A percentile compares a stretch with the other conserved stretches of the same genome.
These are phyloP conservation scores for Melanophora roralis DNA, from an alignment of 2,888 invertebrate species.

Conservation along the genomic window DNA sequence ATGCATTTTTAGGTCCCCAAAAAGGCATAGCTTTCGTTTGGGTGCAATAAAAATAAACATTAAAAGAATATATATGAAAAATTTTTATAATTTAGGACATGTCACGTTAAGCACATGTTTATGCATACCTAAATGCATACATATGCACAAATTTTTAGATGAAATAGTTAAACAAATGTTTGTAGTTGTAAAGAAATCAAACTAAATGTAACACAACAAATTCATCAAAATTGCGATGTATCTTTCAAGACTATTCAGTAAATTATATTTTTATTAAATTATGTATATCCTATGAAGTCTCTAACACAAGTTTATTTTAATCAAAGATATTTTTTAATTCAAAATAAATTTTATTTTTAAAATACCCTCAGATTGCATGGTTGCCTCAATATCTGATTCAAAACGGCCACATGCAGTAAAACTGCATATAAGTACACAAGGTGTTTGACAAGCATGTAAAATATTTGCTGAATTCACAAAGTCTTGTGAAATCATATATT, in stretches of 20 bases:
- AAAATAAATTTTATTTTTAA: background rate
- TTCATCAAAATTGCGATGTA: no score
- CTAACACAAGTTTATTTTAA: no score
- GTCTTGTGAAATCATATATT: background rate
- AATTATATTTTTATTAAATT: no score
- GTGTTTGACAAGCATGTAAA: constrained; percentile 35
- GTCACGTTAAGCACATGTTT: constrained; percentile 48
- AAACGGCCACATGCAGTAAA: constrained; percentile 55
- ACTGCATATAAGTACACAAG: constrained; percentile 26
- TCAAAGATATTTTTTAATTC: no score
- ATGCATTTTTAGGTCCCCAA: constrained; percentile 36
- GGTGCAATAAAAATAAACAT: constrained; percentile 32
- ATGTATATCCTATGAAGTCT: no score
- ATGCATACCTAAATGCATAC: constrained; percentile 25
- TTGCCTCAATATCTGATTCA: constrained; percentile 3
- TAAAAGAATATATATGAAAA: background rate
- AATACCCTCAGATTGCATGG: constrained; percentile 1
- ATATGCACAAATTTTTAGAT: no score
- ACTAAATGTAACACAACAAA: no score
- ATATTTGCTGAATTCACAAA: background rate
- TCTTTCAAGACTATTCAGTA: no score
- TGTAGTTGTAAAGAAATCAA: no score
- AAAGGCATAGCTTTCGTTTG: constrained; percentile 27
- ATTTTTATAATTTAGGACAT: constrained; percentile 47
- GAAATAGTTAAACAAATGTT: no score